These are phyloP conservation scores for Enteromius viviparus DNA, from an alignment of 2,797 vertebrate genomes.

Conservation along the genomic window DNA sequence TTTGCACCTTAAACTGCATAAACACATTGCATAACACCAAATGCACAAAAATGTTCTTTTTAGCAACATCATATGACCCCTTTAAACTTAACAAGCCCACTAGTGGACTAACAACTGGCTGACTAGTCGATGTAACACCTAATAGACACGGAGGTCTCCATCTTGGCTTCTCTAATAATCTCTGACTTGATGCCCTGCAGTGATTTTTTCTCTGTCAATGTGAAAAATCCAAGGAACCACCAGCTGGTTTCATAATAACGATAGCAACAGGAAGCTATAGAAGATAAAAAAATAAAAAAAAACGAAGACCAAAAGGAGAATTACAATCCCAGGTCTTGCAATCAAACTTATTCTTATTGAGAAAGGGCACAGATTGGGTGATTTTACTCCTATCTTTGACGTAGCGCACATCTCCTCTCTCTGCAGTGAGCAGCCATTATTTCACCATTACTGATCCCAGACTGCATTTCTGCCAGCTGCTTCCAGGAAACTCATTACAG, in stretches of 20 bases:
- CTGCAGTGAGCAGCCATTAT: constrained; percentile 41
- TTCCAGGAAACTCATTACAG: constrained; percentile 50
- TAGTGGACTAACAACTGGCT: background rate
- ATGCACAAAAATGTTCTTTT: too few species aligned
- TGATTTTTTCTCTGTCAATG: background rate
- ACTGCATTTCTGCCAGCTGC: constrained; percentile 27
- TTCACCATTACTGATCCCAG: constrained; percentile 37
- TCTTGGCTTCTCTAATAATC: background rate
- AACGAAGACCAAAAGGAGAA: background rate
- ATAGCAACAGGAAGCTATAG: background rate
- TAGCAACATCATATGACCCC: too few species aligned
- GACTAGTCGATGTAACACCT: background rate
- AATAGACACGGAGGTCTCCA: background rate
- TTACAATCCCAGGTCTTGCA: constrained; percentile 2
- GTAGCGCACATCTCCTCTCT: background rate
- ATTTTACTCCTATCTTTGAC: constrained; percentile 15
- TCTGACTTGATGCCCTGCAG: background rate
- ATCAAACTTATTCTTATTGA: constrained; percentile 9
- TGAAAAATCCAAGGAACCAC: background rate
- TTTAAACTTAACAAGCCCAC: background rate
- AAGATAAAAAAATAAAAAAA: background rate
- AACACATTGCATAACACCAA: too few species aligned
- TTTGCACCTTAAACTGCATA: too few species aligned
- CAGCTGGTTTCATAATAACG: background rate
- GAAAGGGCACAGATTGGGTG: background rate